Evolutionary conservation across 2,797 vertebrate species (phyloP).

Genomic region (Petrocephalus sullivani): DNA sequence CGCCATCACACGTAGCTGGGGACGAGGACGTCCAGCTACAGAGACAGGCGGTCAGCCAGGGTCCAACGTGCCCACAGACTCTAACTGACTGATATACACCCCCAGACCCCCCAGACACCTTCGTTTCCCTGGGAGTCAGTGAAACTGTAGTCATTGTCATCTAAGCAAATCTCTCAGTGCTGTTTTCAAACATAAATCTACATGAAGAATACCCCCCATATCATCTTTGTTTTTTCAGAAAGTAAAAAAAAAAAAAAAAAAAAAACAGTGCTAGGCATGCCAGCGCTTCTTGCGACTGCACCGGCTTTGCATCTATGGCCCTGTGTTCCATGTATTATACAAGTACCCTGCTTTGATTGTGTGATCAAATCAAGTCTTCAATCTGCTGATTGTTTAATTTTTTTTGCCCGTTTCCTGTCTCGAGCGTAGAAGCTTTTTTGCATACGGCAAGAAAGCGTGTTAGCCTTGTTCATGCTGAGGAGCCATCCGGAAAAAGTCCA

Average conservation of each 20-base stretch:
- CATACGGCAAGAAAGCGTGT: not conserved
- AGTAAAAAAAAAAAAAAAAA: conserved; percentile 40
- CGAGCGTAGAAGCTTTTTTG: not conserved
- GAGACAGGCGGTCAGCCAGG: conserved; percentile 8
- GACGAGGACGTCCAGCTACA: not conserved
- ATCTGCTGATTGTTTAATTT: conserved; percentile 29
- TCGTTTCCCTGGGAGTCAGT: conserved; percentile 4
- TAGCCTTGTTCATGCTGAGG: conserved; percentile 20
- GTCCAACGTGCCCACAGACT: not conserved
- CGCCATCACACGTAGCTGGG: not conserved
- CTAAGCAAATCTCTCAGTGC: not conserved
- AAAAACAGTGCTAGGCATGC: conserved; percentile 42
- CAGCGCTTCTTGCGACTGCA: conserved; percentile 40
- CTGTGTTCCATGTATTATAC: conserved; percentile 69
- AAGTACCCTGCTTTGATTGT: conserved; percentile 68
- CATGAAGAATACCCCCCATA: conserved; percentile 29
- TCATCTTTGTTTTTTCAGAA: conserved; percentile 37
- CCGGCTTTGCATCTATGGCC: conserved; percentile 63
- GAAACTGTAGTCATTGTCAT: not conserved
- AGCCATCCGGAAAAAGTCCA: conserved; percentile 4
- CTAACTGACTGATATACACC: conserved; percentile 22
- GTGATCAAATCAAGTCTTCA: conserved; percentile 54
- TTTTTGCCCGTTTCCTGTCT: conserved; percentile 22
- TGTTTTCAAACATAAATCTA: conserved; percentile 42
- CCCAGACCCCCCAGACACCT: conserved; percentile 24